phyloP scores from a whole-genome alignment of 1,140 invertebrate species.

The Amyelois transitella region DNA sequence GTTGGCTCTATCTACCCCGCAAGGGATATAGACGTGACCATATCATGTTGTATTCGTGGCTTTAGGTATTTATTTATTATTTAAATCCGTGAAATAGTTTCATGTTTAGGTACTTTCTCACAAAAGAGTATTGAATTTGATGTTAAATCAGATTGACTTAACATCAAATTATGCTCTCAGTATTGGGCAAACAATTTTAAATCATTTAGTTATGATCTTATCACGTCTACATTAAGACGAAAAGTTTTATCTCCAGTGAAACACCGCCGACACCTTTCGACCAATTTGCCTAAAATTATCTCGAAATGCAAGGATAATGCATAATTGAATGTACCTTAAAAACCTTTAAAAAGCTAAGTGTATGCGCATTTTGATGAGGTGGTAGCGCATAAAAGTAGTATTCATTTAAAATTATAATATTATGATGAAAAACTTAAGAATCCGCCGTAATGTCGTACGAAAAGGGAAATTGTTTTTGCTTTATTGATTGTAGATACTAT shows the following conservation, averaged over 20 bases:
- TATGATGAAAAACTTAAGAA: not conserved
- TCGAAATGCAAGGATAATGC: not conserved
- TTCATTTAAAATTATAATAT: conserved; percentile 26
- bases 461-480: not conserved
- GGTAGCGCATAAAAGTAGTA: conserved; percentile 20
- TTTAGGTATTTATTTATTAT: too few species aligned
- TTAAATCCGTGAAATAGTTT: too few species aligned
- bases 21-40: too few species aligned
- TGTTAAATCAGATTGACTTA: too few species aligned
- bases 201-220: not conserved
- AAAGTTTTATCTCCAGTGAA: not conserved
- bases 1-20: too few species aligned
- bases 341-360: not conserved
- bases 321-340: conserved; percentile 6
- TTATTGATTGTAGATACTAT: not conserved
- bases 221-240: not conserved
- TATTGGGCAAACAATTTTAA: not conserved
- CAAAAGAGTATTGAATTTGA: too few species aligned
- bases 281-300: conserved; percentile 2
- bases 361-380: conserved; percentile 23
- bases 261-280: not conserved
- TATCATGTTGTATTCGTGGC: too few species aligned
- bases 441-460: conserved; percentile 3
- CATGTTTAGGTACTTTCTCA: too few species aligned
- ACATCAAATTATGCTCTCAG: too few species aligned